Evolutionary conservation across 2,797 vertebrate species (phyloP), one percentile per base, ranked within the genome.

Genomic region (Hyperoplus immaculatus): DNA sequence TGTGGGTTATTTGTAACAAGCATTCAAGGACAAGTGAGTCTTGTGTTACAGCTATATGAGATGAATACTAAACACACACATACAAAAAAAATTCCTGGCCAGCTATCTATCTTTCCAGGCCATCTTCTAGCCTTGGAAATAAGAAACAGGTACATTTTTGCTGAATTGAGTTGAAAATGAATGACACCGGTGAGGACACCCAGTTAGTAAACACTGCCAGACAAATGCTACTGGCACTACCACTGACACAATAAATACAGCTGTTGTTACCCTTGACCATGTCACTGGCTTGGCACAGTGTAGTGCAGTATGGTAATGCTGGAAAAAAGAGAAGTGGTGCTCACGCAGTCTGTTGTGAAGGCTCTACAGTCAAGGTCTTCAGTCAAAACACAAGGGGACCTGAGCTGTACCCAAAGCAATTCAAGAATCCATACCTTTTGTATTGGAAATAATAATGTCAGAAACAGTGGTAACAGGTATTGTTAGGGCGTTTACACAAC

Each of bases 1-100:
- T 93, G 91, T 88, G 83, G 89, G 90, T 91, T 93, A 94, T 95
- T 93, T 93, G 91, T 84, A 87, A 89, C 88, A 91, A 94, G 89
- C 78, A 80, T 89, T 92, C 91, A 94, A 93, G 93, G 93, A 94
- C 93, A 92, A 91, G 91, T 81, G 78, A 92, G 92, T 89, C 90
- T 94, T 89, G 90, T 90, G 90, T 87, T 93, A 88, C 88, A 92
- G 92, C 86, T 88, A 89, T 88, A 89, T 92, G 90, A 90, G 87
- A 90, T 78, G 88, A 93, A 94, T 87, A 90, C 87, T 86, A 84
- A 89, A 91, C 86, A 92, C 85, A 90, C 29, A 29, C 29, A 29
- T 3, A 29, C 29, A 29, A 29, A 80, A 85, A 75, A 80, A 65
- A 84, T 67, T 87, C 85, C 71, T 84, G 80, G 78, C 80, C 83